phyloP scores from a whole-genome alignment of 2,113 vertebrate genomes.

The Plecturocebus donacophilus region DNA sequence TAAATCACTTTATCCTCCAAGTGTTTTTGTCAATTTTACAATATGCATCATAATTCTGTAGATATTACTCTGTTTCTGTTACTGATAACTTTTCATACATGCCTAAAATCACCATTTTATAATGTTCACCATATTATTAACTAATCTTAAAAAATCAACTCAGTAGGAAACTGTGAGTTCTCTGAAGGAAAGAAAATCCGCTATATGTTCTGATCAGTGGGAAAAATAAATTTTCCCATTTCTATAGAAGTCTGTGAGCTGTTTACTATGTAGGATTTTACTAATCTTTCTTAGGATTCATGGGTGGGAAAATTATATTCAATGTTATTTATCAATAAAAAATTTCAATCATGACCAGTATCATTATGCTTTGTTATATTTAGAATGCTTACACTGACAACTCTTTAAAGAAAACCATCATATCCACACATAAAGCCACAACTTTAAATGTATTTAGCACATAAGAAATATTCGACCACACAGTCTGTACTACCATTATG shows the following conservation, averaged over 20 bases:
- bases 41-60: background rate
- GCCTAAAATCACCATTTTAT: slow-evolving; percentile 10
- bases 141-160: background rate
- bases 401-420: background rate
- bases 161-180: background rate
- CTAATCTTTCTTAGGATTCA: background rate
- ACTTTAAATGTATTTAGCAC: background rate
- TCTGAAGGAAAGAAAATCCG: background rate
- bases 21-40: slow-evolving; percentile 6
- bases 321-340: background rate
- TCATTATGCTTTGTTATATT: background rate
- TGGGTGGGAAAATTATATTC: background rate
- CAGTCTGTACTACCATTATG: background rate
- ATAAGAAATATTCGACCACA: background rate
- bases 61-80: background rate
- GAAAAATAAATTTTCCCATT: background rate
- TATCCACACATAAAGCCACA: background rate
- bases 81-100: background rate
- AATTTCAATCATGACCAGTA: background rate
- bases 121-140: background rate
- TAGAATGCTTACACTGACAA: background rate
- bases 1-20: background rate
- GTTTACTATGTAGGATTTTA: background rate
- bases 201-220: background rate
- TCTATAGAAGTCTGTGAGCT: background rate